A percentile compares a stretch with the other conserved stretches of the same genome.
Evolutionary conservation across 2,888 invertebrate species (phyloP).

Genomic region (Netelia melanura): DNA sequence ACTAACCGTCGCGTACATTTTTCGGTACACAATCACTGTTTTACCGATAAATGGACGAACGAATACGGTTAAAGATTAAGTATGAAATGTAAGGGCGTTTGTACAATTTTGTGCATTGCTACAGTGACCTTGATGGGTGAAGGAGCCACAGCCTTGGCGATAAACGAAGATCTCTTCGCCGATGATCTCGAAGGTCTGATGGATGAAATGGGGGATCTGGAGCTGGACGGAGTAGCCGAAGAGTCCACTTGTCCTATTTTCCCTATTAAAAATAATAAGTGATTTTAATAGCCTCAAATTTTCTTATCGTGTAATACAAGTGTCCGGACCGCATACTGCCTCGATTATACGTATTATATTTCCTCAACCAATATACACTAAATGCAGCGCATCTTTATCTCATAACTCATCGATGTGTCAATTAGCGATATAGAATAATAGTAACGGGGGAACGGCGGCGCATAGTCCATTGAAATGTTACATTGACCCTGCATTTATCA

Average conservation of each 20-base stretch:
- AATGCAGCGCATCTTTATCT: conserved; percentile 14
- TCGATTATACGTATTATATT: conserved; percentile 46
- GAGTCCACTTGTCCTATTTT: conserved; percentile 73
- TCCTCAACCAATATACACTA: conserved; percentile 57
- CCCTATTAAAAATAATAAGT: conserved; percentile 58
- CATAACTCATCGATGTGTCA: not conserved
- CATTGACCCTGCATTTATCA: no score
- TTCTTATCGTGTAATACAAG: conserved; percentile 51
- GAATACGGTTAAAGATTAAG: no score
- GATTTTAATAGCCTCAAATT: conserved; percentile 58
- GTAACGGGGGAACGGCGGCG: not conserved
- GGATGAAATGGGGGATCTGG: conserved; percentile 93
- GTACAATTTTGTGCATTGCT: not conserved
- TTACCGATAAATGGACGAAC: no score
- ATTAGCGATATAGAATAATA: not conserved
- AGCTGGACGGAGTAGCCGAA: conserved; percentile 88
- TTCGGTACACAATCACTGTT: no score
- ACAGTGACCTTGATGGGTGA: conserved; percentile 79
- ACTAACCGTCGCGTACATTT: no score
- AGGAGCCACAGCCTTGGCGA: conserved; percentile 89
- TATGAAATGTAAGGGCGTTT: no score
- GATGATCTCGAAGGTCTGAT: conserved; percentile 93
- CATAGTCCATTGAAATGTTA: no score
- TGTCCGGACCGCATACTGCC: conserved; percentile 66
- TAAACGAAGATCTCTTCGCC: conserved; percentile 96